These are phyloP conservation scores for Siniperca knerii DNA, from an alignment of 2,113 vertebrate species.

Conservation along the genomic window DNA sequence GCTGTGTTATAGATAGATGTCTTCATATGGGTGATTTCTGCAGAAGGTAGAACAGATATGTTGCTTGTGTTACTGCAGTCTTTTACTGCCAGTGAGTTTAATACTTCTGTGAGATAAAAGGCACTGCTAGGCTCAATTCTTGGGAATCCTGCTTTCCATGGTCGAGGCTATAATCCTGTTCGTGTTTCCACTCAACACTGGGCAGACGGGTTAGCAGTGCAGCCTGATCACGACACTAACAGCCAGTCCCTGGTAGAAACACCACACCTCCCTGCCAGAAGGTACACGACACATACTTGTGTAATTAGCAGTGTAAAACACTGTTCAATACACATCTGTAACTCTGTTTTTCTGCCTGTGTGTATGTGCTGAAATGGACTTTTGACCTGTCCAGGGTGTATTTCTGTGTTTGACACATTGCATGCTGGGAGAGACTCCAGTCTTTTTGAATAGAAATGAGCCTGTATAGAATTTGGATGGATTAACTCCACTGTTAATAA, in stretches of 20 bases:
- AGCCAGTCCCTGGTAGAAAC: not conserved
- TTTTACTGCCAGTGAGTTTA: not conserved
- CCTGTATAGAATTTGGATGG: too few species aligned
- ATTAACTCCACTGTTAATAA: too few species aligned
- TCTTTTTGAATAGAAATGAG: too few species aligned
- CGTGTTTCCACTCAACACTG: conserved; percentile 42
- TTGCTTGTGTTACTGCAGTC: not conserved
- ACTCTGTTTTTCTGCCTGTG: not conserved
- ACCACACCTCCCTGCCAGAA: too few species aligned
- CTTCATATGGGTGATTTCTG: not conserved
- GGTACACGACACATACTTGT: too few species aligned
- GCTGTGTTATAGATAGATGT: not conserved
- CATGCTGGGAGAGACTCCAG: too few species aligned
- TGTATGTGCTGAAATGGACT: too few species aligned
- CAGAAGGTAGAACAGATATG: not conserved
- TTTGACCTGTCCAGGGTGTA: too few species aligned
- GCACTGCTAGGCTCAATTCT: conserved; percentile 5
- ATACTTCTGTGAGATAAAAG: conserved; percentile 34
- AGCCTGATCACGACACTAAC: conserved; percentile 1
- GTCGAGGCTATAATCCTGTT: conserved; percentile 47
- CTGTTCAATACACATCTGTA: too few species aligned
- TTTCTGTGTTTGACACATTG: too few species aligned
- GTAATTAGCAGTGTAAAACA: too few species aligned
- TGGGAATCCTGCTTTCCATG: conserved; percentile 38
- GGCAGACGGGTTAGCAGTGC: conserved; percentile 21